These are phyloP conservation scores for Ellobium chinense DNA, from an alignment of 2,888 invertebrate species.

Conservation along the genomic window DNA sequence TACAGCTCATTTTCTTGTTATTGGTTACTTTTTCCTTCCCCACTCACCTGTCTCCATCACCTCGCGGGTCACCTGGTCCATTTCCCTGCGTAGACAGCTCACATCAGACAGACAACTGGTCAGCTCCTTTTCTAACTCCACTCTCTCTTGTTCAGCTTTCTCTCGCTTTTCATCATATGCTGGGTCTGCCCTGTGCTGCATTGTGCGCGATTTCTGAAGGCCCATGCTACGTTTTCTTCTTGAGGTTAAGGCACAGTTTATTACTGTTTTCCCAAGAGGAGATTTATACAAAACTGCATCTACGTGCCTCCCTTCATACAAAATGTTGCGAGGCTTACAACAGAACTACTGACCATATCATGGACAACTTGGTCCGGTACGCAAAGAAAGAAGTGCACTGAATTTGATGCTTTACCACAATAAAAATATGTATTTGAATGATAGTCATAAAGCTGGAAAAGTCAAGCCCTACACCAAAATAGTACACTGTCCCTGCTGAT, in stretches of 20 bases:
- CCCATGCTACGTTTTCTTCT: not conserved
- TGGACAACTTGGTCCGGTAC: too few relatives aligned
- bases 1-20: too few relatives aligned
- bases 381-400: too few relatives aligned
- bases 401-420: too few relatives aligned
- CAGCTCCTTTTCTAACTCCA: not conserved
- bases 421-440: too few relatives aligned
- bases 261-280: too few relatives aligned
- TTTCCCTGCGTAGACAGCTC: slow-evolving; percentile 1
- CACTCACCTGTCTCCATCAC: slow-evolving; percentile 26
- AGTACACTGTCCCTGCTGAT: too few relatives aligned
- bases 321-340: not conserved
- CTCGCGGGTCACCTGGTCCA: not conserved
- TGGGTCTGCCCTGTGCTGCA: not conserved
- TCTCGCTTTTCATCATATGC: not conserved
- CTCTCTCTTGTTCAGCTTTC: not conserved
- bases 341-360: not conserved
- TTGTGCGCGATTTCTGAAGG: not conserved
- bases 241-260: slow-evolving; percentile 16
- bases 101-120: slow-evolving; percentile 17
- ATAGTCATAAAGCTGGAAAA: too few relatives aligned
- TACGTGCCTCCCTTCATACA: not conserved
- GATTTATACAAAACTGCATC: not conserved
- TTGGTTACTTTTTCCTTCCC: too few relatives aligned
- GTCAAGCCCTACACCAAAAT: too few relatives aligned